phyloP scores from a whole-genome alignment of 2,113 vertebrate genomes.

The Gasterosteus aculeatus region DNA sequence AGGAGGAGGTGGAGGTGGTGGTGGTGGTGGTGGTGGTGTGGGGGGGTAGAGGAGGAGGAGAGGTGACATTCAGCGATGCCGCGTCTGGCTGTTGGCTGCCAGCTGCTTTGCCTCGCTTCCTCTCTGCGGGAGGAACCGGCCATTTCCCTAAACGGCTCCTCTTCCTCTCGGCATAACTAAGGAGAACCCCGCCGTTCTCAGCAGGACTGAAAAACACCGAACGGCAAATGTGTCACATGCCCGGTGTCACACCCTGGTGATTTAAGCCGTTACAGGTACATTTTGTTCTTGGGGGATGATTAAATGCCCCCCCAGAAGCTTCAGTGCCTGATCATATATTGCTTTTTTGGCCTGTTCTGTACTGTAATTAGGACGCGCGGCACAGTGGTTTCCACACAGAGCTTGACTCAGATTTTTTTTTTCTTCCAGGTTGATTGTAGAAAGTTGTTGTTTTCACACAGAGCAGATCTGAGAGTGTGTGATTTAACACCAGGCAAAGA shows the following conservation, averaged over 20 bases:
- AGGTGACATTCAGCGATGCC: conserved; percentile 54
- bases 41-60: conserved; percentile 6
- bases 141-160: conserved; percentile 51
- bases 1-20: conserved; percentile 20
- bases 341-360: conserved; percentile 48
- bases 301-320: conserved; percentile 55
- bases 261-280: conserved; percentile 52
- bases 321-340: conserved; percentile 50
- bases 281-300: conserved; percentile 39
- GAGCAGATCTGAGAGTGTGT: not conserved
- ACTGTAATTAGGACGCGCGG: conserved; percentile 46
- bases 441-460: conserved; percentile 24
- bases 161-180: conserved; percentile 59
- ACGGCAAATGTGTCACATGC: conserved; percentile 49
- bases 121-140: conserved; percentile 56
- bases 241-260: conserved; percentile 34
- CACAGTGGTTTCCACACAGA: conserved; percentile 49
- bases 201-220: conserved; percentile 70
- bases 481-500: not conserved
- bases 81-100: conserved; percentile 62
- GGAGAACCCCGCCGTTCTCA: conserved; percentile 59
- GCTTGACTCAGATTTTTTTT: conserved; percentile 3
- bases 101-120: conserved; percentile 65
- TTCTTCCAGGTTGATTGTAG: not conserved
- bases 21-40: conserved; percentile 25